Conservation (phyloP, 2,797 vertebrate species). For the Avahi laniger region DNA sequence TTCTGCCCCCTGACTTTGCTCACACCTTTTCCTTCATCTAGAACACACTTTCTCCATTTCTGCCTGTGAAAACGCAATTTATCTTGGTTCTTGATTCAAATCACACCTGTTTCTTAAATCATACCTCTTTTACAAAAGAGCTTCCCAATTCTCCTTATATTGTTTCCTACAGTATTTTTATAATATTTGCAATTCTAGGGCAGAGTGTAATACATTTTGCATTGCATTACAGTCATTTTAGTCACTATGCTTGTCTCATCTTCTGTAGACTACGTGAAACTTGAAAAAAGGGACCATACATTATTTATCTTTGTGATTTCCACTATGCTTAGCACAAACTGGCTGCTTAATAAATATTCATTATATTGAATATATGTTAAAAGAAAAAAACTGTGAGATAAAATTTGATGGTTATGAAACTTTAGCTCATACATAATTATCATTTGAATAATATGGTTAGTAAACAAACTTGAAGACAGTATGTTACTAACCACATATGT, state of each 20-base stretch:
- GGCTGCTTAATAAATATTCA: conserved; percentile 9
- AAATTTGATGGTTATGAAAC: neutral
- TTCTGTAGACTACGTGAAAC: neutral
- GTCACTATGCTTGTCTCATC: neutral
- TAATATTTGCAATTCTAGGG: neutral
- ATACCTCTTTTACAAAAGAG: neutral
- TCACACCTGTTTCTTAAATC: neutral
- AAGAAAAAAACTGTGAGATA: neutral
- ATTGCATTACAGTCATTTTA: neutral
- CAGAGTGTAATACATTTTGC: neutral
- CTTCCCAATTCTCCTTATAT: neutral
- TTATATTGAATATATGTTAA: neutral
- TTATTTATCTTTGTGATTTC: neutral
- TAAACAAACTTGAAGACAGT: neutral
- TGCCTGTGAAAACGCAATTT: neutral
- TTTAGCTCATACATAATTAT: neutral
- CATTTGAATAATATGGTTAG: neutral
- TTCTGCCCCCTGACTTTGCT: neutral
- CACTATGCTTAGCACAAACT: neutral
- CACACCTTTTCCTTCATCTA: neutral
- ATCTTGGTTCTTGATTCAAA: neutral
- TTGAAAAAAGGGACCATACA: neutral
- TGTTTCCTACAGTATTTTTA: neutral
- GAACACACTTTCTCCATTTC: neutral
- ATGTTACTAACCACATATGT: neutral